Percentiles rank a stretch among this genome's conserved stretches.
phyloP scores from a whole-genome alignment of 2,888 invertebrate genomes.

The Dryococelus australis region DNA sequence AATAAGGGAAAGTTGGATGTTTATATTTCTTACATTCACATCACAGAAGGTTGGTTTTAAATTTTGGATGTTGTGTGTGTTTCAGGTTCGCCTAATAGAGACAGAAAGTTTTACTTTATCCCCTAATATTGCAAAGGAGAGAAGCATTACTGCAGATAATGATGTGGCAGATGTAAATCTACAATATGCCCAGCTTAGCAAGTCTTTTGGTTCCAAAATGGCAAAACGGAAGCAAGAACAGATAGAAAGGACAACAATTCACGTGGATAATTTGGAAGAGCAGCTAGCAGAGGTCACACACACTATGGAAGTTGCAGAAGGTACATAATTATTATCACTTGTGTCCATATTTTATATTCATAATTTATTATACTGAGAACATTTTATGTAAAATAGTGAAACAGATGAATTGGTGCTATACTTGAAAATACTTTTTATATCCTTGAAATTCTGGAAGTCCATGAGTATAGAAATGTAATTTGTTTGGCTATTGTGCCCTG shows the following conservation, averaged over 20 bases:
- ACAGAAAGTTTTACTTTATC: not conserved
- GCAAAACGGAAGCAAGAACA: not conserved
- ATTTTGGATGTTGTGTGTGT: not conserved
- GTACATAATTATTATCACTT: not conserved
- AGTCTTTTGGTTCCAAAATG: slow-evolving; percentile 23
- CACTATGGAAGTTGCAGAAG: not conserved
- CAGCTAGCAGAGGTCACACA: not conserved
- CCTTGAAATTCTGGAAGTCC: no score
- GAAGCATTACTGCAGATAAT: not conserved
- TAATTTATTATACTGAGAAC: no score
- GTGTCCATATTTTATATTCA: no score
- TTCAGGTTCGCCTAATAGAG: not conserved
- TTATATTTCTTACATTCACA: no score
- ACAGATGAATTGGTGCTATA: no score
- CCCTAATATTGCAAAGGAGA: not conserved
- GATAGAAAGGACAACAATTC: not conserved
- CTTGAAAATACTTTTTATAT: no score
- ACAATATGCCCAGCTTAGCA: slow-evolving; percentile 12
- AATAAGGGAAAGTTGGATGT: no score
- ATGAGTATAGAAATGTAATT: no score
- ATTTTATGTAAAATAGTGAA: no score
- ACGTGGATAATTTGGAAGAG: not conserved
- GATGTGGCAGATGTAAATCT: not conserved
- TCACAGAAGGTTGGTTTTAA: no score
- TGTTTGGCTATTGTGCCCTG: no score